phyloP scores from a whole-genome alignment of 2,113 vertebrate species.

The Gambusia holbrooki region DNA sequence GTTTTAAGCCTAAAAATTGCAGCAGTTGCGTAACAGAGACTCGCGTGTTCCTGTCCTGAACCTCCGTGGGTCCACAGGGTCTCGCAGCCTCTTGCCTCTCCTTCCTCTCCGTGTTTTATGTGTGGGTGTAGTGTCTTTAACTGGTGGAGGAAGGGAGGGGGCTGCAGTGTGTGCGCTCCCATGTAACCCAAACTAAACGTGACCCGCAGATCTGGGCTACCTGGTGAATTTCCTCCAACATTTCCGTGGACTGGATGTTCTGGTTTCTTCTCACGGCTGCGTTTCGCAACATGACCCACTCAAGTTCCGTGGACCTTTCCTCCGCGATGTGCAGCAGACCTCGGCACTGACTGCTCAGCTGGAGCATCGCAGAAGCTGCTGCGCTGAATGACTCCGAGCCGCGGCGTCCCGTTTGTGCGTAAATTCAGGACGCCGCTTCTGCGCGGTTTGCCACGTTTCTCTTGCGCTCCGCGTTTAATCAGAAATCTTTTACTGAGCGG shows the following conservation, averaged over 20 bases:
- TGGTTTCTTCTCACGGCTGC: conserved; percentile 11
- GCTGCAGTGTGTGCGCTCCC: neutral
- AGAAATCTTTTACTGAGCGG: neutral
- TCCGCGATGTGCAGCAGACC: neutral
- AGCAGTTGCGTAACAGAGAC: neutral
- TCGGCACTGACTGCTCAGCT: neutral
- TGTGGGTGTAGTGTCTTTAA: neutral
- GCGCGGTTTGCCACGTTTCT: conserved; percentile 13
- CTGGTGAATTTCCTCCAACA: neutral
- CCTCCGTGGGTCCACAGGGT: neutral
- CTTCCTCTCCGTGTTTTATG: neutral
- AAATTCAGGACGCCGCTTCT: conserved; percentile 24
- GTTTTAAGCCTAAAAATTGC: too few species aligned
- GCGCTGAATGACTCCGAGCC: neutral
- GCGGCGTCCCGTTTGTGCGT: conserved; percentile 17
- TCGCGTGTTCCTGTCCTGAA: neutral
- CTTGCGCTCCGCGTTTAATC: neutral
- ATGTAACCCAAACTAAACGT: neutral
- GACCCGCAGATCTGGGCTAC: neutral
- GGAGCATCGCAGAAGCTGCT: conserved; percentile 8
- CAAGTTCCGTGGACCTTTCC: conserved; percentile 19
- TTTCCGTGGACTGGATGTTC: neutral
- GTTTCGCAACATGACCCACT: conserved; percentile 9
- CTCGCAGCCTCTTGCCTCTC: neutral
- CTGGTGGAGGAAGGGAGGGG: too few species aligned